phyloP scores from a whole-genome alignment of 1,140 invertebrate genomes.

The Lepidostoma basale region DNA sequence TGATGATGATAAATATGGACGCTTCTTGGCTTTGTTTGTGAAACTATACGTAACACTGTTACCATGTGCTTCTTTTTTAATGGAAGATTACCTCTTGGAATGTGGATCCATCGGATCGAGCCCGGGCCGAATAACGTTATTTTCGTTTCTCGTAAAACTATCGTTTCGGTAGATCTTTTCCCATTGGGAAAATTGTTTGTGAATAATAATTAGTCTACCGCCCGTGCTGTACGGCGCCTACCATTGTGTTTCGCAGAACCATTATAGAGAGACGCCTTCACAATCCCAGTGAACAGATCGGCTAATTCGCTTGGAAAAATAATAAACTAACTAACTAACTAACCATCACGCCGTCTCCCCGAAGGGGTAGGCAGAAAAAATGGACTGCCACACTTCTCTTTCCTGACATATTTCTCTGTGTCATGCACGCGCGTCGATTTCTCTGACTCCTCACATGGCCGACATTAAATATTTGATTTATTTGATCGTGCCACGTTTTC shows the following conservation, averaged over 20 bases:
- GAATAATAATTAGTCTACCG: slow-evolving; percentile 12
- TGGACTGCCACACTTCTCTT: no score
- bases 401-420: not conserved
- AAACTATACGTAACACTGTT: no score
- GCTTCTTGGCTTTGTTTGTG: no score
- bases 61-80: no score
- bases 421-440: not conserved
- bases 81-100: no score
- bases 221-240: slow-evolving; percentile 3
- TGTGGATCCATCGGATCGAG: not conserved
- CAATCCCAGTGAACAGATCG: not conserved
- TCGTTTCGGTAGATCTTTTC: slow-evolving; percentile 4
- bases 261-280: slow-evolving; percentile 8
- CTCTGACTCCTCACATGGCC: no score
- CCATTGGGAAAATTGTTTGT: slow-evolving; percentile 19
- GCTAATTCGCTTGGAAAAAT: not conserved
- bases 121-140: slow-evolving; percentile 11
- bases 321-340: no score
- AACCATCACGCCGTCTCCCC: no score
- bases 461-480: no score
- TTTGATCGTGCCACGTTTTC: no score
- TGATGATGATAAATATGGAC: no score
- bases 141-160: slow-evolving; percentile 10
- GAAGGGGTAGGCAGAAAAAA: no score
- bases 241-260: slow-evolving; percentile 18